Conservation (phyloP, 2,113 vertebrate genomes). For the Trogon surrucura region DNA sequence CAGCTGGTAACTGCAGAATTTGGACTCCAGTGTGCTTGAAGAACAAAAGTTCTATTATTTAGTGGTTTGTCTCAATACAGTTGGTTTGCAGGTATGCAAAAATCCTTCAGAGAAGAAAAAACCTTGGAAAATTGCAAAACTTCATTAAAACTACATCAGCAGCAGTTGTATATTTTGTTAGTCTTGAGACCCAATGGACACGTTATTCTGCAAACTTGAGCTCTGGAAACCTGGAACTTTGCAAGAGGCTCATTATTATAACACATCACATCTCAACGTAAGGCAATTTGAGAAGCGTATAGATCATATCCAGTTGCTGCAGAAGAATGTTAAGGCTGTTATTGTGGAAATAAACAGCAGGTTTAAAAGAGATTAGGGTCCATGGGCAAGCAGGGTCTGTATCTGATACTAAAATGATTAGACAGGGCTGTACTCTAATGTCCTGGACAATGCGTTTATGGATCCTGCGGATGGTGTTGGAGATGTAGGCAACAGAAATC, state of each 20-base stretch:
- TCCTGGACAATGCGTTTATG: background rate
- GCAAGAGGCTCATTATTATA: background rate
- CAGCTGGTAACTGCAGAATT: background rate
- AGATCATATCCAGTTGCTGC: background rate
- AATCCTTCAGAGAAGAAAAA: background rate
- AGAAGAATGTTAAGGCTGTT: background rate
- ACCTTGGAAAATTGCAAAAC: background rate
- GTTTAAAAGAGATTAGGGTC: background rate
- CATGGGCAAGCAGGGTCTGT: background rate
- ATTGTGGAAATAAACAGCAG: background rate
- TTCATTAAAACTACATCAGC: background rate
- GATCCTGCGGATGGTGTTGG: background rate
- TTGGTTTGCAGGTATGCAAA: background rate
- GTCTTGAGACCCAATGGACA: accelerated
- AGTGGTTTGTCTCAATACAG: background rate
- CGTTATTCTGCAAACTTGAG: background rate
- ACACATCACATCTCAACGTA: background rate
- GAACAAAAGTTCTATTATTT: background rate
- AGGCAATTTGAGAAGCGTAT: background rate
- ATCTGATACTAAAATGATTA: background rate
- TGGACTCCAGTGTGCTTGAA: background rate
- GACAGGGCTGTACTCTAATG: background rate
- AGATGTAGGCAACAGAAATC: background rate
- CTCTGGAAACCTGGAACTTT: background rate
- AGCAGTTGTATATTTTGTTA: background rate